A percentile compares a stretch with the other conserved stretches of the same genome.
phyloP scores from a whole-genome alignment of 2,888 invertebrate genomes.

The Tanaodytes sp. region DNA sequence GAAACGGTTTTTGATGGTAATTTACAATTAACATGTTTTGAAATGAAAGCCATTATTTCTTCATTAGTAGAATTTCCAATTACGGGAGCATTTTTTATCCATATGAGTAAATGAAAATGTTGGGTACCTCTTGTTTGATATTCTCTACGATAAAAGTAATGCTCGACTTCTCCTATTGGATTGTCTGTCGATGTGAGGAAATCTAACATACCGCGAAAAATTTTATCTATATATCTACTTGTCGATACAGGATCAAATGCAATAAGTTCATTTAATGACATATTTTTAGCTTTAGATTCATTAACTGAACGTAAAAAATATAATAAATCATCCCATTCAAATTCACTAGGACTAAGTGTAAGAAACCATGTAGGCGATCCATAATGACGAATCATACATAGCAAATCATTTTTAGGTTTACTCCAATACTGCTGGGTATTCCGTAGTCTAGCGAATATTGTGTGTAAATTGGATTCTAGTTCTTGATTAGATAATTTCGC shows the following conservation, averaged over 20 bases:
- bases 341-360: slow-evolving; percentile 57
- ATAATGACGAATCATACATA: slow-evolving; percentile 57
- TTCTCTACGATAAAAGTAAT: slow-evolving; percentile 1
- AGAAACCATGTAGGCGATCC: slow-evolving; percentile 60
- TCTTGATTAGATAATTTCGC: not conserved
- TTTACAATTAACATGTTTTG: slow-evolving; percentile 54
- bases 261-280: not conserved
- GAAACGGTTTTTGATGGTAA: slow-evolving; percentile 15
- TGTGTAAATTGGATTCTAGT: slow-evolving; percentile 47
- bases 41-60: not conserved
- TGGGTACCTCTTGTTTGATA: slow-evolving; percentile 2
- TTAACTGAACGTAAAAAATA: slow-evolving; percentile 56
- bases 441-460: slow-evolving; percentile 50
- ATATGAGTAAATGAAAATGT: slow-evolving; percentile 58
- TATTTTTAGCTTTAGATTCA: slow-evolving; percentile 30
- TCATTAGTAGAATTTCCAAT: slow-evolving; percentile 42
- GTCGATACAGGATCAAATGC: slow-evolving; percentile 60
- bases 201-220: not conserved
- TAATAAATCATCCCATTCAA: slow-evolving; percentile 53
- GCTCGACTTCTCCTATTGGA: not conserved
- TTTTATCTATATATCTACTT: slow-evolving; percentile 58
- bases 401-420: slow-evolving; percentile 47
- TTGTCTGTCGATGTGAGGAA: not conserved
- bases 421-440: slow-evolving; percentile 55
- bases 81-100: slow-evolving; percentile 61